These are phyloP conservation scores for Diacarnus erythraeanus DNA, from an alignment of 37 sponge, comb jelly and placozoan genomes.

Conservation along the genomic window DNA sequence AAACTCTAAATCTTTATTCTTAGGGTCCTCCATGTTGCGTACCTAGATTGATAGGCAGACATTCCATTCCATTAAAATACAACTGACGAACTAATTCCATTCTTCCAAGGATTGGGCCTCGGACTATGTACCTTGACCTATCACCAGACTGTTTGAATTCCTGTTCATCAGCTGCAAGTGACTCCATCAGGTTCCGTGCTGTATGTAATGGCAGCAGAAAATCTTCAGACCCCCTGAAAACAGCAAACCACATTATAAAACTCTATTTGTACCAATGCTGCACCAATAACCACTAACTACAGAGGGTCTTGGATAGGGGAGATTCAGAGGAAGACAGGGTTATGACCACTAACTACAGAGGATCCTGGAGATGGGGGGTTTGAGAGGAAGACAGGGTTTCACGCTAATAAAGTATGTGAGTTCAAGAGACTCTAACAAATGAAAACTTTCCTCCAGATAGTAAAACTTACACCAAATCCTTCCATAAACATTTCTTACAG, in stretches of 20 bases:
- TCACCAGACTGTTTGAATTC: not conserved
- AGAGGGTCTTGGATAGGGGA: too few species aligned
- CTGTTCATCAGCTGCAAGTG: conserved; percentile 22
- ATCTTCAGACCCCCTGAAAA: not conserved
- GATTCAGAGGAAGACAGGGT: not conserved
- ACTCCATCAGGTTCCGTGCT: conserved; percentile 46
- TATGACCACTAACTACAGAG: not conserved
- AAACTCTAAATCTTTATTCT: too few species aligned
- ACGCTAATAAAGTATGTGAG: not conserved
- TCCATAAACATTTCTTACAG: too few species aligned
- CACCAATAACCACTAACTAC: not conserved
- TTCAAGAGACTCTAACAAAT: not conserved
- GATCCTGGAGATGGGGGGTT: too few species aligned
- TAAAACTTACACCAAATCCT: not conserved
- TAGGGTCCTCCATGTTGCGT: too few species aligned
- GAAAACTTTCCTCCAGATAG: not conserved
- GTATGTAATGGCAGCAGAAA: conserved; percentile 32
- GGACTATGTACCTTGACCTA: not conserved
- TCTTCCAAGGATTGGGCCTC: conserved; percentile 83
- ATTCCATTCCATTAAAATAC: conserved; percentile 33
- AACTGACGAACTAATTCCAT: conserved; percentile 70
- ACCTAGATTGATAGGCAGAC: conserved; percentile 11
- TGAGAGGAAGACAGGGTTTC: not conserved
- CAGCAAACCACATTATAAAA: not conserved
- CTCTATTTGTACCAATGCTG: too few species aligned